Evolutionary conservation across 2,113 vertebrate genomes (phyloP), one percentile per base, ranked within the genome.

Genomic region (Plestiodon gilberti): DNA sequence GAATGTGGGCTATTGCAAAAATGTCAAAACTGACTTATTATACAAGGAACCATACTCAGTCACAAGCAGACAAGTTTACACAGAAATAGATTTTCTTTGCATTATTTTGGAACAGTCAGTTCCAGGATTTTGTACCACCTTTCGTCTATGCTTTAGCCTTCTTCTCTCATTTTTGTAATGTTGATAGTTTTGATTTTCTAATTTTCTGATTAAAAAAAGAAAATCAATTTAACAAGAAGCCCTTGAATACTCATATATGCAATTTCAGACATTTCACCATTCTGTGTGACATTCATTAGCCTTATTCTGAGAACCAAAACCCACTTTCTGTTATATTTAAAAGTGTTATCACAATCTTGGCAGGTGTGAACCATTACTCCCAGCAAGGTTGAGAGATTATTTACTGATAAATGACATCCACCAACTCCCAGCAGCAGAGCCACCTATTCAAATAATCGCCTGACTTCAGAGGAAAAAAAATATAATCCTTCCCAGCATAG

Each of bases 381-480:
- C 65, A 90, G 81, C 91, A 82, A 89, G 81, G 85, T 87, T 92
- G 86, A 4, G 2, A 88, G 89, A 93, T 94, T 94, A 87, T 93
- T 91, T 91, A 92, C 40, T 92, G 89, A 94, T 83, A 90, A 93
- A 90, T 92, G 81, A 83, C 38, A 87, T 89, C 90, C 77, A 86
- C 89, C 88, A 79, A 35, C 13, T 55, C 48, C 59, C 52, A 74
- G 84, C 79, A 89, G 75, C 89, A 81, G n/a, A 90, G 81, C 17
- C 81, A 90, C 85, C 90, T 65, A 76, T 91, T 94, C 83, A 84
- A 82, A 74, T 90, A 91, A 93, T 59, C 89, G 77, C 79, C 55
- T 28, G 6, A 33, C 52, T 91, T 91, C 89, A 94, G 87, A 93
- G 64, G 69, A 91, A 92, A 73, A 55, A 6, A 67, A 82, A 88